Percentiles rank a stretch among this genome's conserved stretches.
These are phyloP conservation scores for Hafferia zeledoni DNA, from an alignment of 2,797 vertebrate genomes.

Conservation along the genomic window DNA sequence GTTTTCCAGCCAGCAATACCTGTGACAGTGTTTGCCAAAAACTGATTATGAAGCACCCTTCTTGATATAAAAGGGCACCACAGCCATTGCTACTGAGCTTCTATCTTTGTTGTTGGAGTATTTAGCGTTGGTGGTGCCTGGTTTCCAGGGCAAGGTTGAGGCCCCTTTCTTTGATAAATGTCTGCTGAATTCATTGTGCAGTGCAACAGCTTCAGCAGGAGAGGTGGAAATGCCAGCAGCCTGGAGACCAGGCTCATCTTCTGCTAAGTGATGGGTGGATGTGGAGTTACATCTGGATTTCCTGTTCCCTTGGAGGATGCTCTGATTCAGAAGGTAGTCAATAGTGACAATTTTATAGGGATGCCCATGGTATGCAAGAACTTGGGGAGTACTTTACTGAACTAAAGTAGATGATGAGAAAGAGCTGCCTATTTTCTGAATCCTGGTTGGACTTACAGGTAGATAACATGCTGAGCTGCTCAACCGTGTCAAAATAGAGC, in stretches of 20 bases:
- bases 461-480: neutral
- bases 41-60: neutral
- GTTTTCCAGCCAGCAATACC: neutral
- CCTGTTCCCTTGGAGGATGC: neutral
- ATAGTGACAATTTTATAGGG: no score
- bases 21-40: neutral
- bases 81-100: neutral
- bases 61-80: neutral
- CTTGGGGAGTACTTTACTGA: neutral
- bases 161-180: neutral
- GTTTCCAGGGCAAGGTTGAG: neutral
- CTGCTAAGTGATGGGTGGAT: neutral
- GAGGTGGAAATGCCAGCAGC: constrained; percentile 28
- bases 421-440: neutral
- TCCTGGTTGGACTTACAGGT: neutral
- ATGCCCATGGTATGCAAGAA: neutral
- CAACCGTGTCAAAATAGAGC: neutral
- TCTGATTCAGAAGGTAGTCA: neutral
- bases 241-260: neutral
- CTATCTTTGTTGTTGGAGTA: neutral
- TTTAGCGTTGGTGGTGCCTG: neutral
- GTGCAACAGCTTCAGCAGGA: neutral
- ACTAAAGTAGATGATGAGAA: neutral
- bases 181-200: neutral
- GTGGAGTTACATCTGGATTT: neutral